Conservation (phyloP, 2,797 vertebrate genomes). For the Brotula barbata region DNA sequence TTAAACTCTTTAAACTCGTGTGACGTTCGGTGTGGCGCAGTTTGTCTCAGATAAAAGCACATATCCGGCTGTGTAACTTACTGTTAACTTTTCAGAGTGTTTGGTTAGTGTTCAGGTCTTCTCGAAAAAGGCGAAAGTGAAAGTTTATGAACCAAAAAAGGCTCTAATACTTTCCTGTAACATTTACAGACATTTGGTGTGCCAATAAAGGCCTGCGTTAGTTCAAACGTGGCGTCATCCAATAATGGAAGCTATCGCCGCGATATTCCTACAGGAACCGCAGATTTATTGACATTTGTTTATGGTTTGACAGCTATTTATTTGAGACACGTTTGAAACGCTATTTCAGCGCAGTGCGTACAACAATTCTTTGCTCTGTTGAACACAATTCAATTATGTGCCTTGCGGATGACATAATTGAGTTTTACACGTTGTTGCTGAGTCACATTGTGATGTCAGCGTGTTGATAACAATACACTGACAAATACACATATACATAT, state of each 20-base stretch:
- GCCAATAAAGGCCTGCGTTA: too few species aligned
- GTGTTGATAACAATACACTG: too few species aligned
- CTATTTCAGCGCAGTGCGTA: not conserved
- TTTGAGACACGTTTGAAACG: too few species aligned
- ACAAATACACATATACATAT: too few species aligned
- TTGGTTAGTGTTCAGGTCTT: conserved; percentile 29
- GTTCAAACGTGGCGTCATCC: not conserved
- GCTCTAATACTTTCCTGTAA: too few species aligned
- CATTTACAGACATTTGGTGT: too few species aligned
- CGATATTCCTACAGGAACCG: not conserved
- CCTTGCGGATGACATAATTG: conserved; percentile 10
- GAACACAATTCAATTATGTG: conserved; percentile 28
- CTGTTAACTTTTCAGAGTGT: conserved; percentile 46
- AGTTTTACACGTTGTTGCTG: conserved; percentile 19
- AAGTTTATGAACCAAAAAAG: too few species aligned
- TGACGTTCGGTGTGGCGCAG: conserved; percentile 55
- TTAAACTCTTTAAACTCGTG: not conserved
- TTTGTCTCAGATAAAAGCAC: conserved; percentile 12
- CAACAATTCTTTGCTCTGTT: not conserved
- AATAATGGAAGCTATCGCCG: not conserved
- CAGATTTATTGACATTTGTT: too few species aligned
- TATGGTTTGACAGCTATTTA: too few species aligned
- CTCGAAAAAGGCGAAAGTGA: conserved; percentile 50
- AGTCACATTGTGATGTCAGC: conserved; percentile 38
- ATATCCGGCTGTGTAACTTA: conserved; percentile 22